Percentiles rank a stretch among this genome's conserved stretches.
These are phyloP conservation scores for Tethea ocularis DNA, from an alignment of 2,888 invertebrate species.

Conservation along the genomic window DNA sequence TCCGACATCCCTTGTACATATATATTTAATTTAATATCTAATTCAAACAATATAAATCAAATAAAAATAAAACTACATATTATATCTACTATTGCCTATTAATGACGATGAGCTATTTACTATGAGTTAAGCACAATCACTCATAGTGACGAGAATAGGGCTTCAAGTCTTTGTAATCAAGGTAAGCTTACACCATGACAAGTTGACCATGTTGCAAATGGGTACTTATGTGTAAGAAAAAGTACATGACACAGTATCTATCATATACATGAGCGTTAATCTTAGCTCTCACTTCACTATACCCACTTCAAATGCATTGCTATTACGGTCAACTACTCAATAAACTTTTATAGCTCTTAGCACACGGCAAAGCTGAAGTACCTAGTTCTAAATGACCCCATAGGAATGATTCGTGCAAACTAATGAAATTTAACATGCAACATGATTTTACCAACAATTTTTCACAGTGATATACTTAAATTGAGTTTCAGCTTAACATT, in stretches of 20 bases:
- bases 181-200: conserved; percentile 5
- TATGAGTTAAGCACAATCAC: conserved; percentile 84
- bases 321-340: conserved; percentile 2
- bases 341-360: conserved; percentile 11
- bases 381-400: conserved; percentile 60
- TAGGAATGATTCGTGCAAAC: conserved; percentile 87
- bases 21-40: conserved; percentile 41
- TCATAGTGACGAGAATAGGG: conserved; percentile 77
- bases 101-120: conserved; percentile 74
- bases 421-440: conserved; percentile 77
- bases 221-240: neutral
- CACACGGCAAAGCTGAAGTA: conserved; percentile 26
- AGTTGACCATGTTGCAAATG: neutral
- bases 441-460: conserved; percentile 53
- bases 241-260: neutral
- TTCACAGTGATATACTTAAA: conserved; percentile 38
- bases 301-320: neutral
- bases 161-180: conserved; percentile 44
- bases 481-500: conserved; percentile 41
- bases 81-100: conserved; percentile 63
- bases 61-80: conserved; percentile 49
- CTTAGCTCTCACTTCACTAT: neutral
- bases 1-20: conserved; percentile 35
- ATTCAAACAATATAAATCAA: conserved; percentile 47
- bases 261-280: neutral